Base-by-base conservation (phyloP, 2,113 vertebrate species). In the Apteryx mantelli region DNA sequence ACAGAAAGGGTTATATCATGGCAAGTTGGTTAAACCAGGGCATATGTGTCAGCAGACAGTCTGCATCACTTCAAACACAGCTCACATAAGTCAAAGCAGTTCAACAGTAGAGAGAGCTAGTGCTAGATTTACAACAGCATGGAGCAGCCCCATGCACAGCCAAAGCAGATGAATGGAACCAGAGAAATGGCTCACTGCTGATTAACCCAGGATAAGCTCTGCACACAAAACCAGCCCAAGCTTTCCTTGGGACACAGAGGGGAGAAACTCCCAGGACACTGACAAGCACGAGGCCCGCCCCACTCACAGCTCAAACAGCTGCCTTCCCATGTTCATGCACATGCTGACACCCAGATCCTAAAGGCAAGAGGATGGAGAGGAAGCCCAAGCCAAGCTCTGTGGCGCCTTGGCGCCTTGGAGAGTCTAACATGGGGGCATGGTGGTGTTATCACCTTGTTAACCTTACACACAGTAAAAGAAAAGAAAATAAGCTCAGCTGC, bases 391-490 rank as follows among this genome's bases (percentile, higher is more conserved):
- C 21, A 88, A 63, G 13, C 13, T 80, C 55, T 65, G 32, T 0
- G 0, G 56, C 34, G 86, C 19, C 15, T 9, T 0, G 0, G 56
- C 34, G 86, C 19, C 15, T 9, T 53, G 66, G 3, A 30, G 11
- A 89, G 30, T 80, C 18, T 50, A 83, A 22, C 24, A 24, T 1
- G 13, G 22, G 17, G 10, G 5, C n/a, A 71, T 1, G 4, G 5
- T 48, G 40, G 16, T 8, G 17, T 26, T 70, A 15, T 40, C 70
- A 80, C 15, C 66, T 56, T 73, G 42, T 71, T 76, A 88, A 91
- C 8, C 38, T 85, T 34, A 32, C 66, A 61, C 19, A 40, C 2
- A 66, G 50, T 8, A 76, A 91, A 89, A 20, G 38, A 76, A 94
- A 85, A 61, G 16, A 71, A 56, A 56, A 14, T 60, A 75, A 81